phyloP scores from a whole-genome alignment of 2,797 vertebrate species.

The Harpagifer antarcticus region DNA sequence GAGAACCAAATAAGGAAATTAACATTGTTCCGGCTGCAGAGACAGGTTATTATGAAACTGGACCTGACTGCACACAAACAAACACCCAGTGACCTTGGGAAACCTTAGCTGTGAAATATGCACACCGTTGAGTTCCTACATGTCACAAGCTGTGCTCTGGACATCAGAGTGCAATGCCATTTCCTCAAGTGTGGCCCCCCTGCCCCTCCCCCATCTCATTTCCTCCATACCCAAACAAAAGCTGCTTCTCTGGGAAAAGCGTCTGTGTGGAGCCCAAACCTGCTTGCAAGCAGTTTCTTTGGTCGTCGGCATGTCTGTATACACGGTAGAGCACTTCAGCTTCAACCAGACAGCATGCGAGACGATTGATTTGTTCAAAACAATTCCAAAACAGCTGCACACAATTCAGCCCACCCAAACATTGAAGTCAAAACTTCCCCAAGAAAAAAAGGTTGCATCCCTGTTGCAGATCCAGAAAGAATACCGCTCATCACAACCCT shows the following conservation, averaged over 20 bases:
- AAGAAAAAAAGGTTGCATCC: slow-evolving; percentile 6
- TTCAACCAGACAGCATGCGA: background rate
- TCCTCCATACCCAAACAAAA: slow-evolving; percentile 80
- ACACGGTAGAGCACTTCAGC: slow-evolving; percentile 36
- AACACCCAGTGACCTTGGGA: slow-evolving; percentile 63
- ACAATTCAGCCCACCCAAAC: slow-evolving; percentile 30
- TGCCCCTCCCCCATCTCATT: slow-evolving; percentile 51
- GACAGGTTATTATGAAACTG: slow-evolving; percentile 57
- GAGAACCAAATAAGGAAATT: slow-evolving; percentile 23
- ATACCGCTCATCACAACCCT: background rate
- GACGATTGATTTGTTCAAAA: slow-evolving; percentile 31
- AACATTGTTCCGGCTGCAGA: slow-evolving; percentile 4
- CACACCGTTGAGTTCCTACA: slow-evolving; percentile 45
- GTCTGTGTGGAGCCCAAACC: slow-evolving; percentile 19
- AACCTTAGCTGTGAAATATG: slow-evolving; percentile 58
- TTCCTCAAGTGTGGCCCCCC: slow-evolving; percentile 70
- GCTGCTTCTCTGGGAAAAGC: slow-evolving; percentile 69
- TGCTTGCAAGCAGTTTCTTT: slow-evolving; percentile 26
- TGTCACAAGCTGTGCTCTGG: slow-evolving; percentile 63
- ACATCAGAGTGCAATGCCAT: slow-evolving; percentile 70
- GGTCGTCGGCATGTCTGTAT: slow-evolving; percentile 37
- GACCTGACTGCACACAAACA: slow-evolving; percentile 53
- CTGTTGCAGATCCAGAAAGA: background rate
- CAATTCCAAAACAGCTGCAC: slow-evolving; percentile 11
- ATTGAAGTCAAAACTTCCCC: slow-evolving; percentile 18